Evolutionary conservation across 2,797 vertebrate genomes (phyloP).

Genomic region (Takifugu rubripes): DNA sequence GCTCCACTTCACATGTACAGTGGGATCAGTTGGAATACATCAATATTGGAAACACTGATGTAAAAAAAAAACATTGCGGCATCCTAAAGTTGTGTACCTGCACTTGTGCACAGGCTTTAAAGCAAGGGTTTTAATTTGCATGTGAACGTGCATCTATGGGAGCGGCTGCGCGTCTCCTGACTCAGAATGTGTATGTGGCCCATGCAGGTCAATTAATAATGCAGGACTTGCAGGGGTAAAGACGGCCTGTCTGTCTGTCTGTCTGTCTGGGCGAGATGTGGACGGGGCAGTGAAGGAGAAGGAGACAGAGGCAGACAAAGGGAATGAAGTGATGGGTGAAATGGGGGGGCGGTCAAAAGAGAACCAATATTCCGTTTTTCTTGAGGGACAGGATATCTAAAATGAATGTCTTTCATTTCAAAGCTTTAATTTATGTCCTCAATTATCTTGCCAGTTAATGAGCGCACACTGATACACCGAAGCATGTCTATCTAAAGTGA

Average conservation of each 20-base stretch:
- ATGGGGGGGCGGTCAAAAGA: not conserved
- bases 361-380: constrained; percentile 12
- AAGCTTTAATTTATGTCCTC: constrained; percentile 12
- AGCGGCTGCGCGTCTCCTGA: constrained; percentile 23
- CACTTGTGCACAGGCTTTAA: constrained; percentile 1
- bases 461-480: not conserved
- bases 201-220: constrained; percentile 72
- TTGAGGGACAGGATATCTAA: constrained; percentile 18
- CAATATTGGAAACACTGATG: constrained; percentile 39
- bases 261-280: constrained; percentile 39
- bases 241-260: constrained; percentile 25
- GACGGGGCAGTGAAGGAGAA: constrained; percentile 11
- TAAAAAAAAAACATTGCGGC: not conserved
- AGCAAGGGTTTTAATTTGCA: not conserved
- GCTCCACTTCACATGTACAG: constrained; percentile 51
- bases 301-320: constrained; percentile 43
- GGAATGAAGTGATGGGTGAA: constrained; percentile 33
- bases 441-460: not conserved
- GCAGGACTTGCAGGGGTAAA: constrained; percentile 68
- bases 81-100: constrained; percentile 4
- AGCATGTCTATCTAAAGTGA: not conserved
- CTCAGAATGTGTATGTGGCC: constrained; percentile 46
- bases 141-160: constrained; percentile 14
- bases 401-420: constrained; percentile 28
- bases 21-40: constrained; percentile 62